phyloP scores from a whole-genome alignment of 2,797 vertebrate genomes.

The Dallia pectoralis region DNA sequence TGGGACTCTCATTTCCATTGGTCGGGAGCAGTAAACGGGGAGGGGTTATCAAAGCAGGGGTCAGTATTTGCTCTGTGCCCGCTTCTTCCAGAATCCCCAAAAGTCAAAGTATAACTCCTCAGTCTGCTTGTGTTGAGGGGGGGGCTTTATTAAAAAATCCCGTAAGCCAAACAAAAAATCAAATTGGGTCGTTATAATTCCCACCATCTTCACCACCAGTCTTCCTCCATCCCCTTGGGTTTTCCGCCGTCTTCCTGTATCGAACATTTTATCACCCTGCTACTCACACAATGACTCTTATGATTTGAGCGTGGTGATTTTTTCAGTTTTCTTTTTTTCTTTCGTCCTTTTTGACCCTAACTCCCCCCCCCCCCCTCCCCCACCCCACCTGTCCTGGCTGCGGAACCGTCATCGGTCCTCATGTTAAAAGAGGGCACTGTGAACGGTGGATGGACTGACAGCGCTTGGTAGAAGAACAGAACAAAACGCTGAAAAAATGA shows the following conservation, averaged over 20 bases:
- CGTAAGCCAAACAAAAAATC: neutral
- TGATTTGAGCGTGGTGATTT: conserved; percentile 36
- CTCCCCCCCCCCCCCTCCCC: conserved; percentile 15
- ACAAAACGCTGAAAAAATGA: conserved; percentile 37
- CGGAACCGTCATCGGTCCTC: conserved; percentile 9
- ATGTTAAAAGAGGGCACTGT: conserved; percentile 64
- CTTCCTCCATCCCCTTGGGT: neutral
- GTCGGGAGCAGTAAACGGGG: conserved; percentile 16
- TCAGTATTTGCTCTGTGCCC: conserved; percentile 17
- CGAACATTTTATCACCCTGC: neutral
- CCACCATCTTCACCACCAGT: neutral
- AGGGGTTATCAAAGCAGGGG: conserved; percentile 31
- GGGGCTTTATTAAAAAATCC: no score
- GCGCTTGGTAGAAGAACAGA: conserved; percentile 71
- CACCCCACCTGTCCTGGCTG: neutral
- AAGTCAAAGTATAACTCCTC: conserved; percentile 18
- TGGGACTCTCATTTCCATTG: neutral
- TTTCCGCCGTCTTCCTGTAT: neutral
- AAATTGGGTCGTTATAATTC: neutral
- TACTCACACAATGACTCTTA: conserved; percentile 47
- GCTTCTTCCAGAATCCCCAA: conserved; percentile 26
- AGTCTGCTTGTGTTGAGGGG: conserved; percentile 8
- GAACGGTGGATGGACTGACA: conserved; percentile 83
- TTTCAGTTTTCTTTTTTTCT: conserved; percentile 60
- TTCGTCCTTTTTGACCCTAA: conserved; percentile 40